Base-by-base conservation (phyloP, 2,888 invertebrate genomes). In the Chaitophorus viminalis region DNA sequence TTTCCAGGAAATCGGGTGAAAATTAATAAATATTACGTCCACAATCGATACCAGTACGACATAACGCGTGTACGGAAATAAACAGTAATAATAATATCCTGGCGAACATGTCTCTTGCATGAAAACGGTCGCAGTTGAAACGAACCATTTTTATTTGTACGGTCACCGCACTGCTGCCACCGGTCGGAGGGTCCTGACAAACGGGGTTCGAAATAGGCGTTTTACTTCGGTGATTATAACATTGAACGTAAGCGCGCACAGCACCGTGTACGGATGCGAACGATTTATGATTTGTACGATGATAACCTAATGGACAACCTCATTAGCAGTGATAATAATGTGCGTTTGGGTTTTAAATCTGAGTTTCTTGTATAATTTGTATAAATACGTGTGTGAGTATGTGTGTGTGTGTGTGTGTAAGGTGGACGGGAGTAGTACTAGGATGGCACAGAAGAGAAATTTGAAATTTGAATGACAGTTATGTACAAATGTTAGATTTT, bases 281-380 rank as follows among this genome's bases (percentile, higher is more conserved):
- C 33, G 33, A 72, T 72, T 72, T 72, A 72, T 21, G 72, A 72
- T 33, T 25, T 11, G 18, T 6, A 17, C 25, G n/a, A 17, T 6
- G 82, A 70, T 70, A 82, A 82, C 70, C 39, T 82, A 82, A 82
- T 82, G 82, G 70, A 29, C 36, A 70, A 31, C 21, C 70, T 82
- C 82, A 52, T 82, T 82, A 82, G 33, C 33, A 18, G 72, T 31
- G 3, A 0, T n/a, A 21, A 25, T 82, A 33, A 77, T 77, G 52
- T 77, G 52, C 33, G 54, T 54, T 31, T 54, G 21, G 31, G 11
- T 77, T 77, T 77, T 54, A 54, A 25, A 77, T 54, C 29, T 54
- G 54, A 77, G 54, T 33, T 54, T 31, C 11, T 29, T 25, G 52
- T 54, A 33, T 36, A 39, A 6, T 46, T 1, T 46, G 2, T 14